Evolutionary conservation across 2,888 invertebrate genomes (phyloP).

Genomic region (Tinea pellionella): DNA sequence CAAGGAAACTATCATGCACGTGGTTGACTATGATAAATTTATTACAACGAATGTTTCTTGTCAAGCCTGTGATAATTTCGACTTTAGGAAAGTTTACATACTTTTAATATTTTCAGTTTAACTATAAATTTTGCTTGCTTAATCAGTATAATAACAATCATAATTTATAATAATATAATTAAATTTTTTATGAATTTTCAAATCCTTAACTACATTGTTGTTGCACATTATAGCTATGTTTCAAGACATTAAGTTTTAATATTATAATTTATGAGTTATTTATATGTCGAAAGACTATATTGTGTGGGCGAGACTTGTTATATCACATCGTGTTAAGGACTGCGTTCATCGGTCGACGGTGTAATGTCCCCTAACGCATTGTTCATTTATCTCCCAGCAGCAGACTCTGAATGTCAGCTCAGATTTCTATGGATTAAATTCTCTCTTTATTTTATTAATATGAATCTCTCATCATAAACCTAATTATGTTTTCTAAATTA

Average conservation of each 20-base stretch:
- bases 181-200: not conserved
- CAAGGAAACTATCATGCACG: slow-evolving; percentile 7
- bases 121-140: not conserved
- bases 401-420: not conserved
- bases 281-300: slow-evolving; percentile 58
- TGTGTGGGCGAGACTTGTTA: slow-evolving; percentile 49
- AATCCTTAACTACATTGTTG: not conserved
- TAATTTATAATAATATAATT: not conserved
- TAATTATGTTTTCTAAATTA: not conserved
- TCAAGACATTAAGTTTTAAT: slow-evolving; percentile 35
- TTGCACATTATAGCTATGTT: not conserved
- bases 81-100: not conserved
- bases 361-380: slow-evolving; percentile 8
- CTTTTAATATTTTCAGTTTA: not conserved
- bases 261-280: slow-evolving; percentile 63
- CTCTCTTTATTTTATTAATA: not conserved
- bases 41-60: not conserved
- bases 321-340: slow-evolving; percentile 17
- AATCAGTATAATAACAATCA: not conserved
- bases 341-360: not conserved
- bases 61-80: not conserved
- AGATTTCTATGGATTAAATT: slow-evolving; percentile 2
- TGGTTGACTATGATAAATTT: slow-evolving; percentile 1
- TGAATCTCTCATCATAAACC: not conserved
- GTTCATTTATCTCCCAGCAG: slow-evolving; percentile 13